Conservation (phyloP, 2,888 invertebrate species). For the Rhaphigaster nebulosa region DNA sequence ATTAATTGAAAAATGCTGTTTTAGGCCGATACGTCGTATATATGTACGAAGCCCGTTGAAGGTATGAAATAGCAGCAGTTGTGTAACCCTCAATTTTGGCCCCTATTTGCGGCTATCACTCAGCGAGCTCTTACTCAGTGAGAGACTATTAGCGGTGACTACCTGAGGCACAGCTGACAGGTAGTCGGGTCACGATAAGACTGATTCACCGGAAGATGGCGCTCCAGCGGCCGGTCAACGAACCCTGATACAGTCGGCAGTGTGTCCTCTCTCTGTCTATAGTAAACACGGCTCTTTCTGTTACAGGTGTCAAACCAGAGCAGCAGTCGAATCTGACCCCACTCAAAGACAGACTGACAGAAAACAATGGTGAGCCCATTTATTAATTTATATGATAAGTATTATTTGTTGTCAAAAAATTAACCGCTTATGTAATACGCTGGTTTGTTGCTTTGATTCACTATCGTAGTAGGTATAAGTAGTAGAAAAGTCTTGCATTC, state of each 20-base stretch:
- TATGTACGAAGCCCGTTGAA: background rate
- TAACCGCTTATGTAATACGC: no score
- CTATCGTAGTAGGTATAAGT: no score
- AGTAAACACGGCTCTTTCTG: constrained; percentile 35
- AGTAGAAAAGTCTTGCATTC: no score
- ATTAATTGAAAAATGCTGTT: no score
- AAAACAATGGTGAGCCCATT: constrained; percentile 60
- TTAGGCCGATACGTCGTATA: no score
- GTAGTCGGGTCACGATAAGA: background rate
- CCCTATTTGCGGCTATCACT: background rate
- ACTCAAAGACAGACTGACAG: constrained; percentile 59
- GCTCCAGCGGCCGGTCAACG: constrained; percentile 34
- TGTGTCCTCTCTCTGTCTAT: background rate
- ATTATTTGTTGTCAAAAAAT: background rate
- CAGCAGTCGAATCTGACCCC: constrained; percentile 56
- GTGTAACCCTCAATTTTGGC: background rate
- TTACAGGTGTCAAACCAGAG: constrained; percentile 60
- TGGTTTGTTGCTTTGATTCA: no score
- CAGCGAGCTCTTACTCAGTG: background rate
- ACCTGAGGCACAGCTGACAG: background rate
- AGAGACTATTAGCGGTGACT: background rate
- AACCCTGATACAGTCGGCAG: background rate
- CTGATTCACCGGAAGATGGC: constrained; percentile 28
- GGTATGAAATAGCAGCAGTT: background rate
- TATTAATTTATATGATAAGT: background rate